These are phyloP conservation scores for Thalassophryne amazonica DNA, from an alignment of 2,797 vertebrate genomes.

Conservation along the genomic window DNA sequence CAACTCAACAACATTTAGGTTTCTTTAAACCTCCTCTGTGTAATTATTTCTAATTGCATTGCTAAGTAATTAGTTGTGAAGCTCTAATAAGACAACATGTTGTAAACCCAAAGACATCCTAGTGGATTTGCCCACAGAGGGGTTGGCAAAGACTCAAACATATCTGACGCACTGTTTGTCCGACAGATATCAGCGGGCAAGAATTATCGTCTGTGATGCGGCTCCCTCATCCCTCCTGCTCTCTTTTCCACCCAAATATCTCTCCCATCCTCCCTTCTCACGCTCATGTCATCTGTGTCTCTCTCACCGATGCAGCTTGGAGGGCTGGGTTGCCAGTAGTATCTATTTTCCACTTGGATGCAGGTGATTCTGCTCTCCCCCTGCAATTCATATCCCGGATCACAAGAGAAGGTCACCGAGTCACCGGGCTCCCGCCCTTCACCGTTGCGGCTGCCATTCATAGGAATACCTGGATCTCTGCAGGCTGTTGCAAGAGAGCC, in stretches of 20 bases:
- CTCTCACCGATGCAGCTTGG: conserved; percentile 95
- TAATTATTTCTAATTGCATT: conserved; percentile 58
- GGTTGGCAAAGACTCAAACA: conserved; percentile 35
- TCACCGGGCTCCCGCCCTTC: conserved; percentile 95
- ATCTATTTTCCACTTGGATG: conserved; percentile 98
- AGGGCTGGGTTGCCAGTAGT: conserved; percentile 98
- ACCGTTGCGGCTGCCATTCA: conserved; percentile 97
- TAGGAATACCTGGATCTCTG: conserved; percentile 93
- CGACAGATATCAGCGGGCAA: conserved; percentile 20
- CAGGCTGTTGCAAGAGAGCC: conserved; percentile 96
- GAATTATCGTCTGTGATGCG: conserved; percentile 25
- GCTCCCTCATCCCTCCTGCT: conserved; percentile 1
- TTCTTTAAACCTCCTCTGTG: conserved; percentile 46
- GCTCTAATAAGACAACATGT: conserved; percentile 39
- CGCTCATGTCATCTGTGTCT: conserved; percentile 9
- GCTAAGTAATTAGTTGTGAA: conserved; percentile 59
- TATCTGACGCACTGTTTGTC: conserved; percentile 39
- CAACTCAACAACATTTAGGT: conserved; percentile 33
- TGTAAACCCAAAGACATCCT: conserved; percentile 19
- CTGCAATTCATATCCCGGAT: conserved; percentile 95
- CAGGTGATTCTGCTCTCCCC: conserved; percentile 96
- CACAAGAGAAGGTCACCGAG: conserved; percentile 92
- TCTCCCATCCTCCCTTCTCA: conserved; percentile 6
- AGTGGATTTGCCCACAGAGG: conserved; percentile 45
- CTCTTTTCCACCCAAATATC: conserved; percentile 15